Base-by-base conservation (phyloP, 2,888 invertebrate species). In the Lypha dubia region DNA sequence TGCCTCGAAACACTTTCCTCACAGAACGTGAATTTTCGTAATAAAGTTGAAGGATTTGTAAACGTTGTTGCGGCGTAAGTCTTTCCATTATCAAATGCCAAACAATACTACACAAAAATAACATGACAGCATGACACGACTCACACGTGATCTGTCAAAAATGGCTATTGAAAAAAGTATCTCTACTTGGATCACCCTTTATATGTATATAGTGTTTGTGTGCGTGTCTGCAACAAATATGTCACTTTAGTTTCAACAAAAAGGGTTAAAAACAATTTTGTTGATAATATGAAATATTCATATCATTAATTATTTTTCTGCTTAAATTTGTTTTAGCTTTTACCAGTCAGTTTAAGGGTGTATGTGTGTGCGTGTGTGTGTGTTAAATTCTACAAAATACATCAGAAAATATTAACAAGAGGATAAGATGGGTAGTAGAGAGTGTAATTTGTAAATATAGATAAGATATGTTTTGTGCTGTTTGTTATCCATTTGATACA, bases 271-370 rank as follows among this genome's bases (percentile, higher is more conserved):
- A 46, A 44, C 9, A 65, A 28, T 68, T 68, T 46, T 24, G 38
- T 49, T 73, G 58, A 73, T 79, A 63, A 68, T 70, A 84, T 84
- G 60, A 80, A 77, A 84, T 77, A 80, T 84, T 84, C 76, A 84
- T 77, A 77, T 73, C 76, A 84, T 84, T 84, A 84, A 81, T 84
- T 81, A 84, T 81, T 70, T 77, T 81, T 73, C 28, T 56, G 51
- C 75, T 81, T 68, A 17, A 58, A 46, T 58, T 67, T 56, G 6
- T 17, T 49, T 53, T 3, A 38, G 13, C 41, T 13, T 68, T 11
- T 32, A 4, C 35, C 17, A 49, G 17, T 24, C 51, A 4, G 24
- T 17, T 7, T 35, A 8, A 38, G 17, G 28, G 3, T 51, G 38
- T 28, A 7, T 32, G 49, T 49, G 20, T 8, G 1, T 9, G 22